Conservation (phyloP, 2,113 vertebrate genomes). For the Coptodon bakossiorum region DNA sequence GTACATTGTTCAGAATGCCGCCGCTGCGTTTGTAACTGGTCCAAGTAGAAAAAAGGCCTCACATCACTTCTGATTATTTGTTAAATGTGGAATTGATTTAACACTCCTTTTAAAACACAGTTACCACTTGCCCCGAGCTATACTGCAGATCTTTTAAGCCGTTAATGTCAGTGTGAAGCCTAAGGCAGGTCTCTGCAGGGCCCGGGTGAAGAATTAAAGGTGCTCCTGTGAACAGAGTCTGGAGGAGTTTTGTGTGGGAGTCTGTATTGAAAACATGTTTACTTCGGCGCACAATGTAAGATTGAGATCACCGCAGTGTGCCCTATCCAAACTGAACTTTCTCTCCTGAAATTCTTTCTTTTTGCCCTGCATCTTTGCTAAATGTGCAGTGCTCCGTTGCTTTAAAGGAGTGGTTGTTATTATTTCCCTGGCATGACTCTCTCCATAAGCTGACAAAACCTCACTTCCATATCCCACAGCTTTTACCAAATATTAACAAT, state of each 20-base stretch:
- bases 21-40: neutral
- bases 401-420: neutral
- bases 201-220: neutral
- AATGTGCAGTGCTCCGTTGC: neutral
- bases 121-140: neutral
- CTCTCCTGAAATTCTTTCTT: neutral
- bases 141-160: conserved; percentile 7
- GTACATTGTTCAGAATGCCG: neutral
- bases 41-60: neutral
- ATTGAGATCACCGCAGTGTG: neutral
- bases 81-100: neutral
- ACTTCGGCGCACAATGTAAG: neutral
- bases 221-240: neutral
- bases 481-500: neutral
- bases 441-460: neutral
- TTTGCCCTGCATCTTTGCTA: neutral
- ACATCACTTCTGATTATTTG: neutral
- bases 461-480: neutral
- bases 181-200: neutral
- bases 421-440: neutral
- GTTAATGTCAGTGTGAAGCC: neutral
- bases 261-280: neutral
- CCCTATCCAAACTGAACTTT: neutral
- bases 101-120: neutral
- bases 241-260: neutral